Percentiles rank a stretch among this genome's conserved stretches.
Conservation (phyloP, 2,797 vertebrate genomes). For the Octomys mimax region DNA sequence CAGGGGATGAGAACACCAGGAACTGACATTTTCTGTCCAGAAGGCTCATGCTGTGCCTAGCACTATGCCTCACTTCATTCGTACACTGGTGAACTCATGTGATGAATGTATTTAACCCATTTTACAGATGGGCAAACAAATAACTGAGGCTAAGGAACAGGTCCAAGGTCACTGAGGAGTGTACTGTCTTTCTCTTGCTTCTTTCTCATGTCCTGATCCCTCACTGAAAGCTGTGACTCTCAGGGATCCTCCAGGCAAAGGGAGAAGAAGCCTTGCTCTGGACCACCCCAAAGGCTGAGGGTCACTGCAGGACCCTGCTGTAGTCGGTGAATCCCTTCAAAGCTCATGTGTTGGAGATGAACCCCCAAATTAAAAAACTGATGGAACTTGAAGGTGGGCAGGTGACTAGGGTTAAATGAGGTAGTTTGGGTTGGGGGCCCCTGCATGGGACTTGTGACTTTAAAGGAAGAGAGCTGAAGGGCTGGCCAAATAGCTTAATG, state of each 20-base stretch:
- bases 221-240: not conserved
- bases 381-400: not conserved
- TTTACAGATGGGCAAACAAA: not conserved
- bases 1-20: rapidly evolving
- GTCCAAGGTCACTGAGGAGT: not conserved
- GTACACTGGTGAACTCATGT: not conserved
- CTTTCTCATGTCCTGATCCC: not conserved
- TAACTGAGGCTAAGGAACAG: not conserved
- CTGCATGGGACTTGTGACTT: too few relatives aligned
- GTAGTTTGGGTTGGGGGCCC: not conserved
- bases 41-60: not conserved
- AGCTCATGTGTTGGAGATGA: not conserved
- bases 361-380: not conserved
- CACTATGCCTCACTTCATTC: rapidly evolving
- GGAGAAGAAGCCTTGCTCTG: not conserved
- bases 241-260: not conserved
- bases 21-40: rapidly evolving
- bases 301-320: not conserved
- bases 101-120: not conserved
- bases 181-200: not conserved
- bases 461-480: not conserved
- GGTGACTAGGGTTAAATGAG: not conserved
- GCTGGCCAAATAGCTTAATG: too few relatives aligned
- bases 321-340: not conserved
- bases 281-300: not conserved